phyloP scores from a whole-genome alignment of 1,140 invertebrate genomes.

The Argopecten irradians region DNA sequence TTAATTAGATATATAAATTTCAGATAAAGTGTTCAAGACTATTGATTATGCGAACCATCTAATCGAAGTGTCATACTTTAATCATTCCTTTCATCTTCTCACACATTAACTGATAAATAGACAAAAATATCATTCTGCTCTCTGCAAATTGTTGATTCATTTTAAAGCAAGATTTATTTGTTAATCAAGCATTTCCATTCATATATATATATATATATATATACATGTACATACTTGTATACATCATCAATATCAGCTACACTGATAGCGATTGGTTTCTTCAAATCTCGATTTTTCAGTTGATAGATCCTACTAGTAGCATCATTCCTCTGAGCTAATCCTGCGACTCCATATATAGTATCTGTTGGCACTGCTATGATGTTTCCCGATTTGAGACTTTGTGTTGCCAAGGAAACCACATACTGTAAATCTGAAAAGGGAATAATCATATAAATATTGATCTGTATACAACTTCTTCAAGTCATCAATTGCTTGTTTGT shows the following conservation, averaged over 20 bases:
- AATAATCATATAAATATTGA: no score
- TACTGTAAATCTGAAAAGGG: conserved; percentile 47
- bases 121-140: background rate
- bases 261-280: conserved; percentile 95
- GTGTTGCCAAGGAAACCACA: conserved; percentile 47
- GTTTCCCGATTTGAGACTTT: conserved; percentile 74
- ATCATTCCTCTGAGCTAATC: conserved; percentile 85
- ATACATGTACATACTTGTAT: conserved; percentile 68
- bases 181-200: no score
- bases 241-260: conserved; percentile 84
- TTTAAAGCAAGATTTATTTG: no score
- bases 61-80: background rate
- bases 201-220: background rate
- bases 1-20: no score
- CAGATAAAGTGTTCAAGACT: no score
- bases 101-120: background rate
- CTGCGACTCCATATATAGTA: conserved; percentile 96
- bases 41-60: no score
- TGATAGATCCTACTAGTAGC: conserved; percentile 87
- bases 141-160: background rate
- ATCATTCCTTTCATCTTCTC: background rate
- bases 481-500: no score
- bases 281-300: conserved; percentile 90
- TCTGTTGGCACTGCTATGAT: conserved; percentile 96
- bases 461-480: no score